Evolutionary conservation across 2,888 invertebrate genomes (phyloP), one percentile per base, ranked within the genome.

Genomic region (Chloroclysta siterata): DNA sequence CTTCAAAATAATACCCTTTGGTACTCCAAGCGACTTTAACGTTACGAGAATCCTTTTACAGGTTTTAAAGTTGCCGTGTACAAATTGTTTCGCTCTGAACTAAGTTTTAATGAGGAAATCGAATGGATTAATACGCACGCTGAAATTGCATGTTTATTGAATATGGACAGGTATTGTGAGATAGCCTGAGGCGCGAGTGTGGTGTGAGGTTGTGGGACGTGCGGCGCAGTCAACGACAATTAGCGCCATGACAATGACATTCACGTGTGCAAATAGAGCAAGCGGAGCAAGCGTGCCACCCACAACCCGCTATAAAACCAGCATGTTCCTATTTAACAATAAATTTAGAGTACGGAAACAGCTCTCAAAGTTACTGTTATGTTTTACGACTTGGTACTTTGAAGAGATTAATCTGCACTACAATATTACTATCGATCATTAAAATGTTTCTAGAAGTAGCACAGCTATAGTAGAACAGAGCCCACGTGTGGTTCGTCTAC

Each of bases 181-280:
- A 60, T 62, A 72, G 69, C 68, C 77, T 72, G 72, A 71, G 75
- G 69, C 48, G 63, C 51, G 67, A 51, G 74, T 15, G 22, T 70
- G 73, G 65, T 65, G 69, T 65, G 73, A 60, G 65, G 68, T 36
- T 28, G 60, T 69, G 71, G 72, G 70, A 56, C 70, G 71, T 71
- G 69, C 60, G 67, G 70, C 73, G 74, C 78, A 77, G 77, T 76
- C 81, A 73, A 71, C 75, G 80, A 78, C 89, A 89, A 90, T 90
- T 90, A 90, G 86, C 84, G 79, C 83, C 77, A 73, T 87, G 88
- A 90, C 89, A 89, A 90, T 90, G 89, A 89, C 89, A 90, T 90
- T 90, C 90, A 88, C 87, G 83, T 86, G 87, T 85, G 85, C 88
- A 88, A 90, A 90, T 90, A 89, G 83, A 83, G 77, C 77, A 74